A percentile compares a stretch with the other conserved stretches of the same genome.
Conservation (phyloP, 1,140 invertebrate genomes). For the Luehdorfia chinensis region DNA sequence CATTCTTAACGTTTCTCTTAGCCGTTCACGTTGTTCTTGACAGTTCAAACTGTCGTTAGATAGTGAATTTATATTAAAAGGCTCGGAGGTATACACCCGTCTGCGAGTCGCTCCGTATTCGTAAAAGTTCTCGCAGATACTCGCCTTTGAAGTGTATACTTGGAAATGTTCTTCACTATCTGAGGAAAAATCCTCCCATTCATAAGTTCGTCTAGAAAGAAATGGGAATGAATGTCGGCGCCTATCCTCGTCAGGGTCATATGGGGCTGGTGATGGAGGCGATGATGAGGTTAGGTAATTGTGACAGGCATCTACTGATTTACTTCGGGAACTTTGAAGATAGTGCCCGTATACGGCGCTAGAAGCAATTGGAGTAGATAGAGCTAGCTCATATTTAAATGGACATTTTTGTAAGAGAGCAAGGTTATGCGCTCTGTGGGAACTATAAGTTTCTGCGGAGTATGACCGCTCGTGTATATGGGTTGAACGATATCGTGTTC, state of each 20-base stretch:
- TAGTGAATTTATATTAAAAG: constrained; percentile 1
- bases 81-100: not conserved
- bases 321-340: not conserved
- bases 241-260: not conserved
- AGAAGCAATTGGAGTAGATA: not conserved
- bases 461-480: not conserved
- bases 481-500: not conserved
- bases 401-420: not conserved
- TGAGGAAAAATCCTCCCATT: constrained; percentile 3
- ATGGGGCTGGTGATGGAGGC: constrained; percentile 6
- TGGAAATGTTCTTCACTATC: not conserved
- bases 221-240: not conserved
- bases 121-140: not conserved
- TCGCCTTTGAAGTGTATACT: not conserved
- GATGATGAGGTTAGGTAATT: not conserved
- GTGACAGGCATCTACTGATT: not conserved
- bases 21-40: no score
- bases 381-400: not conserved
- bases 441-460: not conserved
- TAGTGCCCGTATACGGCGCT: not conserved
- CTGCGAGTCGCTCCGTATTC: not conserved
- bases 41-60: no score
- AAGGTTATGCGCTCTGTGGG: not conserved
- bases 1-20: constrained; percentile 22
- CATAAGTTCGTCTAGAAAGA: not conserved